Percentiles rank a stretch among this genome's conserved stretches.
Evolutionary conservation across 2,888 invertebrate genomes (phyloP).

Genomic region (Troides aeacus): DNA sequence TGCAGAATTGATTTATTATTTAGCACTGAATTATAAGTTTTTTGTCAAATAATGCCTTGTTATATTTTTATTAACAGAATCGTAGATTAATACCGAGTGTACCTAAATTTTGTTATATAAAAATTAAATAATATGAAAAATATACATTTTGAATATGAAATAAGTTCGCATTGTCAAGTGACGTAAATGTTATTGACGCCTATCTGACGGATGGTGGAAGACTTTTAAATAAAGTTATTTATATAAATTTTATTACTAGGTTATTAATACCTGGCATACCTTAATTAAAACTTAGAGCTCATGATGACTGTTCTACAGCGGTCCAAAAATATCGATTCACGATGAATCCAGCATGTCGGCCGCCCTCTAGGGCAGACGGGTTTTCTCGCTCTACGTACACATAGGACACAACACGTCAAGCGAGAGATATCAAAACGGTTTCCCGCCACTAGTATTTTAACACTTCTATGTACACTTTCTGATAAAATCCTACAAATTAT

Average conservation of each 20-base stretch:
- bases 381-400: conserved; percentile 75
- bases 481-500: conserved; percentile 36
- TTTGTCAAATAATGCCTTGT: no score
- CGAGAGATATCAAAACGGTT: conserved; percentile 77
- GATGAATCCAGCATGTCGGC: conserved; percentile 78
- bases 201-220: neutral
- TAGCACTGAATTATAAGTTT: no score
- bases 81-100: no score
- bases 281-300: conserved; percentile 73
- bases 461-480: conserved; percentile 51
- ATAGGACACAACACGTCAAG: conserved; percentile 78
- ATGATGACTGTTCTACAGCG: conserved; percentile 73
- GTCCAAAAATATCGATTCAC: conserved; percentile 79
- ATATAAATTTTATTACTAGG: conserved; percentile 43
- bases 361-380: conserved; percentile 77
- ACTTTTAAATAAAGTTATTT: neutral
- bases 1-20: no score
- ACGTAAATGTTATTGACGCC: conserved; percentile 20
- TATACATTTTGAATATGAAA: neutral
- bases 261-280: conserved; percentile 68
- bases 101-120: no score
- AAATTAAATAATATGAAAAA: neutral
- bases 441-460: conserved; percentile 77
- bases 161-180: conserved; percentile 16
- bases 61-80: no score